Conservation (phyloP, 1,140 invertebrate genomes). For the Drosophila saltans region DNA sequence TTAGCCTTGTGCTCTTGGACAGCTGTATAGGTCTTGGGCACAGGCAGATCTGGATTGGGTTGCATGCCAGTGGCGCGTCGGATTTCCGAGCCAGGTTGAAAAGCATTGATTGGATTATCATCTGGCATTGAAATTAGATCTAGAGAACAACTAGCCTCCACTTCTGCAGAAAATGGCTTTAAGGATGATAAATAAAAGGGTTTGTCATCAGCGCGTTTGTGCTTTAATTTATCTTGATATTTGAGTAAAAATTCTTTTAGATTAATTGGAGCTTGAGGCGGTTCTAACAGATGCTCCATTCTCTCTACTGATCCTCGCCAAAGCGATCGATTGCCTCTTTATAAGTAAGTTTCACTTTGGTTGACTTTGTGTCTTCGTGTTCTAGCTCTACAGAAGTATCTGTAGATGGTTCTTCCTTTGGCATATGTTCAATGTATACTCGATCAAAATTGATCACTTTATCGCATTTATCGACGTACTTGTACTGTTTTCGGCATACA, state of each 20-base stretch:
- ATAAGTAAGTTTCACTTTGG: slow-evolving; percentile 61
- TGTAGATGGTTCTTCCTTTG: slow-evolving; percentile 21
- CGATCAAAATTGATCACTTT: slow-evolving; percentile 85
- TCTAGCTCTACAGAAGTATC: slow-evolving; percentile 25
- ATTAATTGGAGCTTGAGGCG: slow-evolving; percentile 30
- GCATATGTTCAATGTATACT: slow-evolving; percentile 82
- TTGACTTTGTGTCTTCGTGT: slow-evolving; percentile 8
- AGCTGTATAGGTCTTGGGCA: slow-evolving; percentile 42
- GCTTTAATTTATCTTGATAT: slow-evolving; percentile 30
- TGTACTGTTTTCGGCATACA: slow-evolving; percentile 76
- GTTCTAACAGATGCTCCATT: slow-evolving; percentile 44
- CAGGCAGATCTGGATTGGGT: slow-evolving; percentile 24
- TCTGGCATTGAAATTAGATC: slow-evolving; percentile 44
- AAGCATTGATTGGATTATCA: slow-evolving; percentile 37
- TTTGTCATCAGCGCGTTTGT: neutral
- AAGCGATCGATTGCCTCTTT: slow-evolving; percentile 66
- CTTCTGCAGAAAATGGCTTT: slow-evolving; percentile 14
- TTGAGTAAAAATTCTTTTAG: slow-evolving; percentile 45
- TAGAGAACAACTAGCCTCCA: slow-evolving; percentile 51
- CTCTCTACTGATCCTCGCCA: slow-evolving; percentile 64
- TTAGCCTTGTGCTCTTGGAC: slow-evolving; percentile 43
- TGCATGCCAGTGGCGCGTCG: slow-evolving; percentile 15
- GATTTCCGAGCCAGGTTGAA: slow-evolving; percentile 45
- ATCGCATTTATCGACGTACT: slow-evolving; percentile 84
- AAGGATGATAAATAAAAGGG: slow-evolving; percentile 42